Conservation (phyloP, 1,140 invertebrate species). For the Grapholita molesta region DNA sequence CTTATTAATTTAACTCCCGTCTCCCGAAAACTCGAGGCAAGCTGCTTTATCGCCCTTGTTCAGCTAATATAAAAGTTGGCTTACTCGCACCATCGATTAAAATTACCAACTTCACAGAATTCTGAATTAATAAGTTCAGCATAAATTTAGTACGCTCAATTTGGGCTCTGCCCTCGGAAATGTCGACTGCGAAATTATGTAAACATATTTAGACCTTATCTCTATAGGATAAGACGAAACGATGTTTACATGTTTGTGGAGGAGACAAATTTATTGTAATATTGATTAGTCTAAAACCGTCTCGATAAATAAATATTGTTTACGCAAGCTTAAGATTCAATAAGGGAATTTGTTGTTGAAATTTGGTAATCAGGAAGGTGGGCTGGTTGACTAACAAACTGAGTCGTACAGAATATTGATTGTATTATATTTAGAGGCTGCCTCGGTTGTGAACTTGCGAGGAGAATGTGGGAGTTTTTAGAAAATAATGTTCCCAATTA, state of each 20-base stretch:
- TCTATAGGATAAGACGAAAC: not conserved
- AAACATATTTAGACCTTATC: not conserved
- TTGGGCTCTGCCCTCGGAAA: not conserved
- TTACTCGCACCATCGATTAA: slow-evolving; percentile 40
- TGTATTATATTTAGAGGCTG: too few relatives aligned
- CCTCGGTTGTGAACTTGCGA: too few relatives aligned
- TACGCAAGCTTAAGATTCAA: slow-evolving; percentile 31
- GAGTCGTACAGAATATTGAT: not conserved
- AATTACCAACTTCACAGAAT: slow-evolving; percentile 42
- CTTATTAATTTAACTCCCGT: not conserved
- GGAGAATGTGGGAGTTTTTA: too few relatives aligned
- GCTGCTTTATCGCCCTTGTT: slow-evolving; percentile 28
- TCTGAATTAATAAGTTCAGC: slow-evolving; percentile 41
- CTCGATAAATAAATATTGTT: slow-evolving; percentile 37
- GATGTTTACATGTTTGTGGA: not conserved
- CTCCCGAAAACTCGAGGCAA: not conserved
- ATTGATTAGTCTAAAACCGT: not conserved
- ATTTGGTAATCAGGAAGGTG: slow-evolving; percentile 25
- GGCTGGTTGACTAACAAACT: not conserved
- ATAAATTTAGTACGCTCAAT: slow-evolving; percentile 22
- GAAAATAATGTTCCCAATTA: too few relatives aligned
- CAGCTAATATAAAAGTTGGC: slow-evolving; percentile 40
- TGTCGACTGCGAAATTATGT: not conserved
- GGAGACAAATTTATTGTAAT: not conserved
- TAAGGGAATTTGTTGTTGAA: slow-evolving; percentile 37